Conservation (phyloP, 2,797 vertebrate species). For the Onychomys torridus region DNA sequence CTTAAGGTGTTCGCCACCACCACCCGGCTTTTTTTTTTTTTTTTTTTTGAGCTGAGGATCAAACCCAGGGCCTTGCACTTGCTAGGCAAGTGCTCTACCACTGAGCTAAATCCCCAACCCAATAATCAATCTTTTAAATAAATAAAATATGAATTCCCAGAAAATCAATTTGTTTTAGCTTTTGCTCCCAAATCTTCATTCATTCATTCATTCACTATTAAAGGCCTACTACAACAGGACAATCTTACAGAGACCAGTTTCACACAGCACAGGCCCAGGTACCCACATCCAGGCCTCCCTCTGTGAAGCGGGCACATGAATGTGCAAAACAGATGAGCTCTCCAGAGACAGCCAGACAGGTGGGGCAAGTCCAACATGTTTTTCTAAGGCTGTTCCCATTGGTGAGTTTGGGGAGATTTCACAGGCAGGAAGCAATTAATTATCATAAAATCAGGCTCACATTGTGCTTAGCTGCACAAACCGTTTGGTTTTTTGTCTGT, state of each 20-base stretch:
- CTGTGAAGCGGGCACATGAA: neutral
- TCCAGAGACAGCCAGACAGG: constrained; percentile 3
- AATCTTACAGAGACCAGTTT: neutral
- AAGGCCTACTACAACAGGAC: neutral
- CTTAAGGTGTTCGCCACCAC: too few relatives aligned
- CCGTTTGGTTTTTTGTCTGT: neutral
- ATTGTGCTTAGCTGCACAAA: neutral
- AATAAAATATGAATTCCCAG: neutral
- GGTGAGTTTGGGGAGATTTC: constrained; percentile 20
- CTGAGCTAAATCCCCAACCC: too few relatives aligned
- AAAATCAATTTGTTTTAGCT: constrained; percentile 49
- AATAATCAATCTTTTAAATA: neutral
- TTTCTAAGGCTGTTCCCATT: constrained; percentile 5
- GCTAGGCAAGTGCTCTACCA: too few relatives aligned
- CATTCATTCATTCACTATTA: neutral
- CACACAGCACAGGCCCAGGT: neutral
- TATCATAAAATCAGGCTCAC: constrained; percentile 46
- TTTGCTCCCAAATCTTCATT: constrained; percentile 44
- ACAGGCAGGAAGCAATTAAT: neutral
- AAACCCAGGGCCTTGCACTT: too few relatives aligned
- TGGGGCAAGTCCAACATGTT: neutral
- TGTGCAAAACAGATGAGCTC: neutral
- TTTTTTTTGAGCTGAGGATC: too few relatives aligned
- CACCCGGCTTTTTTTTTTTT: too few relatives aligned
- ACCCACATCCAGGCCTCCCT: neutral